Base-by-base conservation (phyloP, 2,113 vertebrate species). In the Cairina moschata region DNA sequence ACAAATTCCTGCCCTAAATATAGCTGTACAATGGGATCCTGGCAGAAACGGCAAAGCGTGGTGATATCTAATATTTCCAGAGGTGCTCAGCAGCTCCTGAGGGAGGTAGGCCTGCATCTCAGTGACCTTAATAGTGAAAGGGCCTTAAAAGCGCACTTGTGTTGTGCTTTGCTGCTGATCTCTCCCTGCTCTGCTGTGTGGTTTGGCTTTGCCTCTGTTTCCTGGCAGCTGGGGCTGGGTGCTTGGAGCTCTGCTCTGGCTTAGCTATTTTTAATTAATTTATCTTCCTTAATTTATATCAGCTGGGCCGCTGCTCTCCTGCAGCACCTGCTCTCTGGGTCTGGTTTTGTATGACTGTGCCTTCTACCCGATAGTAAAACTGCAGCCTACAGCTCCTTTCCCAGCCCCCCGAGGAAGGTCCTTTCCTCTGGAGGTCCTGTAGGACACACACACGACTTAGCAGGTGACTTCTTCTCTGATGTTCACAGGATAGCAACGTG, bases 101-200 rank as follows among this genome's bases (percentile, higher is more conserved):
- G 60, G 76, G 63, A 56, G 8, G 20, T 32, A 14, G 55, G 22
- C 34, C 62, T 13, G 8, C 12, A 42, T 67, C 36, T 67, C 1
- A 3, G 71, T 10, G 58, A 36, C 40, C 31, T 20, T 18, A 29
- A 1, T 0, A 69, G 52, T 7, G 26, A 50, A 40, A 75, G 0
- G 4, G 3, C 8, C 68, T 76, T 2, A 13, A 18, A 14, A 0
- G 0, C 17, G 2, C 0, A 2, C 3, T 17, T 58, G 60, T 23
- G 29, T 73, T 56, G 17, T 3, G 4, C n/a, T 76, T 68, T 46
- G 6, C 4, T 46, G 6, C 31, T 31, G 76, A 25, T 56, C 29
- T 17, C 28, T 54, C 36, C 29, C 32, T 73, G 12, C 44, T 17
- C 34, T 4, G 0, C 0, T 13, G 11, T 9, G 1, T 3, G 36